Percentiles rank a stretch among this genome's conserved stretches.
These are phyloP conservation scores for Tachysurus vachellii DNA, from an alignment of 2,113 vertebrate species.

Conservation along the genomic window DNA sequence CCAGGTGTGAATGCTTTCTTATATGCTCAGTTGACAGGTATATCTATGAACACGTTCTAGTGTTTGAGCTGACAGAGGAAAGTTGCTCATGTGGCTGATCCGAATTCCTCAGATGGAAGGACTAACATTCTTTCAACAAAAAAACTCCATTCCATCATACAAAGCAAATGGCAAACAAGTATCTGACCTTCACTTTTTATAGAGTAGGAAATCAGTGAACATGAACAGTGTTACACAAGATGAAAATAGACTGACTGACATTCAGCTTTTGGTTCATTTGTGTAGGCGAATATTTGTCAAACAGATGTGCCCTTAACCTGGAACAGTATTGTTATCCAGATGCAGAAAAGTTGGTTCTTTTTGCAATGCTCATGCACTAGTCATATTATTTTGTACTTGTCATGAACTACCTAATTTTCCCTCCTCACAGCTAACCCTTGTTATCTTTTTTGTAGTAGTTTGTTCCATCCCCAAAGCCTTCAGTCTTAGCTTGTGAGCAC, in stretches of 20 bases:
- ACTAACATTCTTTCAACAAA: slow-evolving; percentile 66
- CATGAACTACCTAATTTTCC: background rate
- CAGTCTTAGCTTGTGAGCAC: slow-evolving; percentile 83
- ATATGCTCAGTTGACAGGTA: slow-evolving; percentile 72
- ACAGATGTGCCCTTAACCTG: slow-evolving; percentile 86
- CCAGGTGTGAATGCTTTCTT: background rate
- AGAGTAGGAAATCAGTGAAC: background rate
- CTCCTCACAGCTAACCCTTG: slow-evolving; percentile 76
- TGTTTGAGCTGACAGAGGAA: slow-evolving; percentile 85
- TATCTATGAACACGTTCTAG: slow-evolving; percentile 86
- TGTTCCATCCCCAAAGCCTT: slow-evolving; percentile 56
- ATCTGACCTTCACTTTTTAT: background rate
- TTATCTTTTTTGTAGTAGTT: slow-evolving; percentile 82
- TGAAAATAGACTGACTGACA: background rate
- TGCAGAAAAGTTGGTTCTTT: slow-evolving; percentile 56
- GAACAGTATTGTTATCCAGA: slow-evolving; percentile 76
- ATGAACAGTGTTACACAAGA: background rate
- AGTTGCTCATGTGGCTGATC: slow-evolving; percentile 84
- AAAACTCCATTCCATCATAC: background rate
- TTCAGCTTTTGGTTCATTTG: background rate
- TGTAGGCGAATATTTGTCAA: slow-evolving; percentile 84
- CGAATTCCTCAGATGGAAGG: slow-evolving; percentile 82
- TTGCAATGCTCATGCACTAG: slow-evolving; percentile 64
- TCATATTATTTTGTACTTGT: slow-evolving; percentile 66
- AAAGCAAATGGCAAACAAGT: background rate